phyloP scores from a whole-genome alignment of 1,140 invertebrate genomes.

The Ips nitidus region DNA sequence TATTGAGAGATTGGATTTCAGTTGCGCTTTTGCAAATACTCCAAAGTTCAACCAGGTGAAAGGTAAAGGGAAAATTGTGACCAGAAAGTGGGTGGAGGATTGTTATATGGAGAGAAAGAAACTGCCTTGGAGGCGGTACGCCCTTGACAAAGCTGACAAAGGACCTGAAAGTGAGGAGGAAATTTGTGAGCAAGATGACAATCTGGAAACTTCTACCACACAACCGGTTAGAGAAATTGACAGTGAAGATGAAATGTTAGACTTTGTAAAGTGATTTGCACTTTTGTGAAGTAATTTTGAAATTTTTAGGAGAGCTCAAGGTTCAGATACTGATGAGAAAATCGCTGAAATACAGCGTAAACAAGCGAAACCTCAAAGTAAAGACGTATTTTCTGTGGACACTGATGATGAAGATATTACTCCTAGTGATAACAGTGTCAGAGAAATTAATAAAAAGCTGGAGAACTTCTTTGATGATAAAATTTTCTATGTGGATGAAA shows the following conservation, averaged over 20 bases:
- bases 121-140: conserved; percentile 72
- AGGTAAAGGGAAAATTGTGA: conserved; percentile 70
- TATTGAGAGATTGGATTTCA: conserved; percentile 46
- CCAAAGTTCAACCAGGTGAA: conserved; percentile 80
- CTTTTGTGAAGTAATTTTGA: background rate
- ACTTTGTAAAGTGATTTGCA: background rate
- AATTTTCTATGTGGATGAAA: conserved; percentile 45
- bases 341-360: conserved; percentile 52
- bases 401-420: conserved; percentile 30
- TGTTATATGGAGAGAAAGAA: conserved; percentile 64
- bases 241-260: conserved; percentile 34
- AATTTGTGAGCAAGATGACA: conserved; percentile 50
- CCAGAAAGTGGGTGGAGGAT: conserved; percentile 74
- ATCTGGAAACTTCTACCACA: background rate
- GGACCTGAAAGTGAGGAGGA: conserved; percentile 60
- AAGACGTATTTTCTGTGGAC: conserved; percentile 28
- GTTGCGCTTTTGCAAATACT: conserved; percentile 86
- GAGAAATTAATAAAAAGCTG: conserved; percentile 33
- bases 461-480: conserved; percentile 40
- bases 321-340: conserved; percentile 60
- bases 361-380: conserved; percentile 8
- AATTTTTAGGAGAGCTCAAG: conserved; percentile 31
- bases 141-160: conserved; percentile 55
- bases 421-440: background rate
- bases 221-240: conserved; percentile 8